phyloP scores from a whole-genome alignment of 1,140 invertebrate genomes.

The Cheumatopsyche charites region DNA sequence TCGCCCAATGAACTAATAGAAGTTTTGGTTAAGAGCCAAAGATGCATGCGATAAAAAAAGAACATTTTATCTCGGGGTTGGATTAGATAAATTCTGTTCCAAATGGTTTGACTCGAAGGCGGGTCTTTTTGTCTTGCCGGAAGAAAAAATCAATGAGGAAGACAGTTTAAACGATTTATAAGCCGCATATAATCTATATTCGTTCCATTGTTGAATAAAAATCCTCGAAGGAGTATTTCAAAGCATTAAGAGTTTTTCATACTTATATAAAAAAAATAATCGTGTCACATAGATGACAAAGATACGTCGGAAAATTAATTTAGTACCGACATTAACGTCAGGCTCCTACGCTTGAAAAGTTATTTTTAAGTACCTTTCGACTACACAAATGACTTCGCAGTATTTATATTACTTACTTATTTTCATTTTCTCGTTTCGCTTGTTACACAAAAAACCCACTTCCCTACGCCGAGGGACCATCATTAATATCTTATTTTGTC shows the following conservation, averaged over 20 bases:
- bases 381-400: constrained; percentile 7
- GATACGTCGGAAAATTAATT: not conserved
- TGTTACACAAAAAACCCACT: not conserved
- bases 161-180: not conserved
- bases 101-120: not conserved
- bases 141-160: not conserved
- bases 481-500: constrained; percentile 17
- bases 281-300: not conserved
- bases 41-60: constrained; percentile 12
- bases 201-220: too few species aligned
- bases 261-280: not conserved
- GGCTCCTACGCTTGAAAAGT: not conserved
- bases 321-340: not conserved
- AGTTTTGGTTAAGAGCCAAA: constrained; percentile 12
- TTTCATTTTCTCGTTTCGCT: constrained; percentile 7
- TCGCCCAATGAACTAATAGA: constrained; percentile 15
- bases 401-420: constrained; percentile 16
- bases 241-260: too few species aligned
- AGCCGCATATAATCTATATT: not conserved
- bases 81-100: constrained; percentile 24
- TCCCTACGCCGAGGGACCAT: not conserved
- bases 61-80: not conserved
- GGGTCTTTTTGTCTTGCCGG: not conserved
- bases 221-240: too few species aligned
- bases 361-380: constrained; percentile 13